These are phyloP conservation scores for Tursiops truncatus DNA, from an alignment of 2,113 vertebrate genomes.

Conservation along the genomic window DNA sequence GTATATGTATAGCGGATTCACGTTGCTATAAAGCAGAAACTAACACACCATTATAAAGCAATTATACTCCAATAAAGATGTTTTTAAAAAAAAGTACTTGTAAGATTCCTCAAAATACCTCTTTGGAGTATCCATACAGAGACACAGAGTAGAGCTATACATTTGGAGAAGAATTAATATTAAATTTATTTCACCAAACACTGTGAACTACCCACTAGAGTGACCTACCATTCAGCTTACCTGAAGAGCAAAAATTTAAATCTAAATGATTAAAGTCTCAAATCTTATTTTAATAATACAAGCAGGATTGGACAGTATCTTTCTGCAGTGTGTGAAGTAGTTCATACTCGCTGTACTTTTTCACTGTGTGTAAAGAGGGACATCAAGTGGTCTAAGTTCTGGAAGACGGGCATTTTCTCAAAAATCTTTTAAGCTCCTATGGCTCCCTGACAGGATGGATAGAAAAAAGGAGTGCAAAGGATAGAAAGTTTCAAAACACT, in stretches of 20 bases:
- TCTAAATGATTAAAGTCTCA: background rate
- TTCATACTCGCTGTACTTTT: background rate
- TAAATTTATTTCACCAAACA: slow-evolving; percentile 13
- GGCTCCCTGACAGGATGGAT: background rate
- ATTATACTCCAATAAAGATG: no score
- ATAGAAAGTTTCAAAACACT: background rate
- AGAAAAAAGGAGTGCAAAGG: background rate
- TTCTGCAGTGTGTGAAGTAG: background rate
- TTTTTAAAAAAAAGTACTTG: background rate
- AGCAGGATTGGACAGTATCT: background rate
- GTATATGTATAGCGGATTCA: no score
- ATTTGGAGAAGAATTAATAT: slow-evolving; percentile 31
- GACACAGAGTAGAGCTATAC: background rate
- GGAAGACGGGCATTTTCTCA: slow-evolving; percentile 16
- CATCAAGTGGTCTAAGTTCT: slow-evolving; percentile 53
- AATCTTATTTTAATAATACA: background rate
- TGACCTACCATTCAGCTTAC: background rate
- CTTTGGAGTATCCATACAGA: slow-evolving; percentile 26
- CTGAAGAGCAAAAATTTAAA: background rate
- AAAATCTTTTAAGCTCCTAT: background rate
- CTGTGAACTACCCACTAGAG: background rate
- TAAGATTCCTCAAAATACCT: slow-evolving; percentile 41
- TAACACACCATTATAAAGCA: no score
- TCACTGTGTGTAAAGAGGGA: slow-evolving; percentile 47
- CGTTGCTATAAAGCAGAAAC: no score